A percentile compares a stretch with the other conserved stretches of the same genome.
Evolutionary conservation across 2,797 vertebrate species (phyloP).

Genomic region (Mionectes olivaceus): DNA sequence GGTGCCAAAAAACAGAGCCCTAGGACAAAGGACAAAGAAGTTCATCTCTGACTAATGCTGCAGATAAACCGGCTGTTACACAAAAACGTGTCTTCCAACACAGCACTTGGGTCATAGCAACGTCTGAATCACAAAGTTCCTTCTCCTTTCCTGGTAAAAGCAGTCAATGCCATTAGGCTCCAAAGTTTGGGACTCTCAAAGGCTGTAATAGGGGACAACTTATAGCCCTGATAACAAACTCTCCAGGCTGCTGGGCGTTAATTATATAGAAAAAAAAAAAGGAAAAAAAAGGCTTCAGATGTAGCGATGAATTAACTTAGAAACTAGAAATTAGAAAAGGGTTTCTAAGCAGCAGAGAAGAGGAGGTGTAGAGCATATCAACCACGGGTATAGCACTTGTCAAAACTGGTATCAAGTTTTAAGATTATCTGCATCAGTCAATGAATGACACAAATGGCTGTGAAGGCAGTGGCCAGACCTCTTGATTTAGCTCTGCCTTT

Average conservation of each 20-base stretch:
- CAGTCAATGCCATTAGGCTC: neutral
- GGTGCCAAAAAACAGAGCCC: slow-evolving; percentile 36
- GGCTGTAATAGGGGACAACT: neutral
- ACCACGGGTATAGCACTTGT: neutral
- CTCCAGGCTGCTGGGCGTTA: neutral
- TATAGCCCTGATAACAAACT: neutral
- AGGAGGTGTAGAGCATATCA: neutral
- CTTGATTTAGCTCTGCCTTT: slow-evolving; percentile 48
- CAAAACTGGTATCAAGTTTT: neutral
- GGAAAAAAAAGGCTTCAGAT: neutral
- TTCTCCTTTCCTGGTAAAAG: neutral
- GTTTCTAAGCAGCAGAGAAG: neutral
- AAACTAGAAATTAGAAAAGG: neutral
- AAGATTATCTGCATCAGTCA: neutral
- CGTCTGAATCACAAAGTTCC: slow-evolving; percentile 16
- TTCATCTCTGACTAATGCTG: slow-evolving; percentile 52
- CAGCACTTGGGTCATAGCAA: slow-evolving; percentile 11
- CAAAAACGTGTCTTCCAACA: neutral
- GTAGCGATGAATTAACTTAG: neutral
- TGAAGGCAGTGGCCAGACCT: neutral
- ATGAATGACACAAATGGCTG: slow-evolving; percentile 26
- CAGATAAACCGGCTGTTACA: slow-evolving; percentile 27
- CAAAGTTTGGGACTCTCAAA: neutral
- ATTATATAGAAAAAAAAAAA: neutral
- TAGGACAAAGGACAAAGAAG: slow-evolving; percentile 11